These are phyloP conservation scores for Glaucopsyche alexis DNA, from an alignment of 2,888 invertebrate genomes.

Conservation along the genomic window DNA sequence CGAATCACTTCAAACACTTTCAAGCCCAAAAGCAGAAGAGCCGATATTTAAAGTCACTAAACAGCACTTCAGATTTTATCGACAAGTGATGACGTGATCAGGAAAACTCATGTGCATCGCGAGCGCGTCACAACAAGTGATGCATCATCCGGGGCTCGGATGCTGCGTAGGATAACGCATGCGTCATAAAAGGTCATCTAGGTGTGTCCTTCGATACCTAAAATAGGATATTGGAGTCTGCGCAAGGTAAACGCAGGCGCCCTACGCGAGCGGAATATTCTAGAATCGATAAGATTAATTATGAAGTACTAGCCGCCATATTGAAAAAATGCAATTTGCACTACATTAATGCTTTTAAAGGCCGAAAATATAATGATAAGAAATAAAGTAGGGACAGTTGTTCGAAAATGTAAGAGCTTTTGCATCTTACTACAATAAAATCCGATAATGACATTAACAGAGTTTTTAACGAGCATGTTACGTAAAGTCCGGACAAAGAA, in stretches of 20 bases:
- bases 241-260: constrained; percentile 13
- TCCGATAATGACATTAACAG: background rate
- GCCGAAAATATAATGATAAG: background rate
- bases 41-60: background rate
- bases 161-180: constrained; percentile 13
- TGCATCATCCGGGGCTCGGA: constrained; percentile 3
- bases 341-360: background rate
- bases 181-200: background rate
- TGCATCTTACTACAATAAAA: background rate
- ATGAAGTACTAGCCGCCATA: background rate
- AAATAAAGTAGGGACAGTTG: background rate
- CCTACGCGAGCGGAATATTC: background rate
- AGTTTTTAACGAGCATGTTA: too few relatives aligned
- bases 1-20: background rate
- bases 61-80: background rate
- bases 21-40: background rate
- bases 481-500: too few relatives aligned
- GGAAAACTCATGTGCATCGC: constrained; percentile 22
- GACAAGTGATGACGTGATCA: background rate
- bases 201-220: constrained; percentile 6
- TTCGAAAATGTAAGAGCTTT: background rate
- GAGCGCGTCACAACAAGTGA: constrained; percentile 25
- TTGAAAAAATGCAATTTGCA: background rate
- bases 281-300: constrained; percentile 16
- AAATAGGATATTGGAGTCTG: constrained; percentile 23